A percentile compares a stretch with the other conserved stretches of the same genome.
These are phyloP conservation scores for Gymnothorax reevesii DNA, from an alignment of 2,797 vertebrate genomes.

Conservation along the genomic window DNA sequence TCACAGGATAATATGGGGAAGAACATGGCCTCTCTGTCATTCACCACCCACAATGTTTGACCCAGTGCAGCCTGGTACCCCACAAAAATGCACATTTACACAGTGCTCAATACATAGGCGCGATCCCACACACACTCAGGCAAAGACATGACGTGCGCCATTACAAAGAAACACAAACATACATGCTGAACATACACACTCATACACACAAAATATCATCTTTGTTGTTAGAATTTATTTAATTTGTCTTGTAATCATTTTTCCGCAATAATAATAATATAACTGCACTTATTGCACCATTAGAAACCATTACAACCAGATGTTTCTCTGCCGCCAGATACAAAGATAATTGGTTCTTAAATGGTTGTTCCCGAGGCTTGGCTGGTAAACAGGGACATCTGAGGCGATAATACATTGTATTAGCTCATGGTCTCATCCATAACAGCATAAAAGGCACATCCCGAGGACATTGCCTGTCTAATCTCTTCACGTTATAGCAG, in stretches of 20 bases:
- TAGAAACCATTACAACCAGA: constrained; percentile 24
- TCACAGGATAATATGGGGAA: not conserved
- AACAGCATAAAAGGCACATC: not conserved
- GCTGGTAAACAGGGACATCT: constrained; percentile 22
- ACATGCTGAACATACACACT: not conserved
- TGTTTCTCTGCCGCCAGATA: constrained; percentile 22
- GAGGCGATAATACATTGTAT: constrained; percentile 7
- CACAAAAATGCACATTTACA: not conserved
- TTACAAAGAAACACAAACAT: not conserved
- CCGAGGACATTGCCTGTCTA: constrained; percentile 15
- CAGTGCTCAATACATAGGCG: not conserved
- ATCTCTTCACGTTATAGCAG: not conserved
- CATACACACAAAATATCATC: not conserved
- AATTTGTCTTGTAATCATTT: not conserved
- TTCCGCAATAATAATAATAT: constrained; percentile 1
- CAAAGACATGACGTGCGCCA: not conserved
- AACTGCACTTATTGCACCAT: constrained; percentile 12
- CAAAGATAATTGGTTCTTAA: constrained; percentile 31
- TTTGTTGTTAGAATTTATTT: not conserved
- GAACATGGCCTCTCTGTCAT: not conserved
- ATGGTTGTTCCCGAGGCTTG: not conserved
- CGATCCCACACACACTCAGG: not conserved
- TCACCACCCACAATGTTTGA: not conserved
- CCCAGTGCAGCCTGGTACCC: not conserved
- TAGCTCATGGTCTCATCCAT: not conserved